Percentiles rank a stretch among this genome's conserved stretches.
Evolutionary conservation across 2,113 vertebrate species (phyloP).

Genomic region (Protomyctophum bolini): DNA sequence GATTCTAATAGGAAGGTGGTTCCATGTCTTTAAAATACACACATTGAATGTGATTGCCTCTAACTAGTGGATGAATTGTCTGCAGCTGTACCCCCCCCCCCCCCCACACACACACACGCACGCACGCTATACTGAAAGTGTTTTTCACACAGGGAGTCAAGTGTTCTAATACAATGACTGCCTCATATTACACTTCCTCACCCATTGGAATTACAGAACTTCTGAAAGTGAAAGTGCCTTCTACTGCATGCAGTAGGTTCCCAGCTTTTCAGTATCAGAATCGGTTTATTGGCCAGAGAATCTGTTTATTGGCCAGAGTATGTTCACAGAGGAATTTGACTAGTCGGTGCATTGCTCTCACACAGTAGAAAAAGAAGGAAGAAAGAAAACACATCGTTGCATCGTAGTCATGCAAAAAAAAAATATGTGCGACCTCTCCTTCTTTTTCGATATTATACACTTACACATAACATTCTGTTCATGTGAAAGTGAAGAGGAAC

Average conservation of each 20-base stretch:
- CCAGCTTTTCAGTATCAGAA: too few species aligned
- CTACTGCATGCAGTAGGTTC: neutral
- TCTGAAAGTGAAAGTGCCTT: neutral
- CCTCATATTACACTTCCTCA: neutral
- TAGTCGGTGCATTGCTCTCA: too few species aligned
- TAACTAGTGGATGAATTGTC: slow-evolving; percentile 42
- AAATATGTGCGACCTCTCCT: too few species aligned
- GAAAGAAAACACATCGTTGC: too few species aligned
- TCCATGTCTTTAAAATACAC: slow-evolving; percentile 36
- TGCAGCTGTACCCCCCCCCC: slow-evolving; percentile 1
- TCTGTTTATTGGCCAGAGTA: too few species aligned
- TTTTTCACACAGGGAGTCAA: too few species aligned
- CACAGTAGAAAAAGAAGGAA: too few species aligned
- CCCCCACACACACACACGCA: too few species aligned
- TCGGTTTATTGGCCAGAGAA: too few species aligned
- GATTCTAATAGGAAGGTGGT: slow-evolving; percentile 25
- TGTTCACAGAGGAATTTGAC: too few species aligned
- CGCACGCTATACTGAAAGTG: too few species aligned
- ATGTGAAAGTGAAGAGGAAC: slow-evolving; percentile 36
- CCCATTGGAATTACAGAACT: slow-evolving; percentile 12
- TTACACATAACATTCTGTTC: slow-evolving; percentile 38
- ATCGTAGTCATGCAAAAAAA: too few species aligned
- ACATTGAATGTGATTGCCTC: slow-evolving; percentile 32
- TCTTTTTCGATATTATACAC: neutral
- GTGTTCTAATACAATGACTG: neutral